Percentiles rank a stretch among this genome's conserved stretches.
phyloP scores from a whole-genome alignment of 53 echinoderm and acorn worm species.

The Luidia sarsii region DNA sequence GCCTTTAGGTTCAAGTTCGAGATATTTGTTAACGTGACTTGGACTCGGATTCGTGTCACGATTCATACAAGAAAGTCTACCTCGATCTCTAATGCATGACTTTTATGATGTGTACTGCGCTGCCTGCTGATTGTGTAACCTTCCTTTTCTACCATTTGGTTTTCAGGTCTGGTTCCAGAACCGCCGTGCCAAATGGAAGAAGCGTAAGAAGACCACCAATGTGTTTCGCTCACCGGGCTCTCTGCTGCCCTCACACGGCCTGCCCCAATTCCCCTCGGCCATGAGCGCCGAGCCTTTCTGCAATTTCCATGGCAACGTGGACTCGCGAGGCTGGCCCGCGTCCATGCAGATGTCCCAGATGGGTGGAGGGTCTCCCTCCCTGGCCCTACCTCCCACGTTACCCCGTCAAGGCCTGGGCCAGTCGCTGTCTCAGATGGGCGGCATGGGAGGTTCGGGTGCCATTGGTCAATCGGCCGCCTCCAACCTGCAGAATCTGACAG shows the following conservation, averaged over 20 bases:
- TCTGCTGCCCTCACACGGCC: constrained; percentile 92
- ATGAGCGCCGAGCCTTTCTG: constrained; percentile 94
- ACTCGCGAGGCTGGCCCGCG: constrained; percentile 86
- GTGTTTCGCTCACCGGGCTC: constrained; percentile 98
- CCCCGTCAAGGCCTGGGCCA: constrained; percentile 75
- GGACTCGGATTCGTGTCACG: no score
- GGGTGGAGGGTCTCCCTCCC: constrained; percentile 71
- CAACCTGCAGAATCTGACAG: constrained; percentile 62
- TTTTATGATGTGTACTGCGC: no score
- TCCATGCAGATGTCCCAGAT: constrained; percentile 82
- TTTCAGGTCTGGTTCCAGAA: constrained; percentile 98
- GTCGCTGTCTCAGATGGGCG: constrained; percentile 60
- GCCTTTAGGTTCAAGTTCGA: no score
- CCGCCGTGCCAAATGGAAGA: constrained; percentile 99
- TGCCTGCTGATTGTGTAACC: no score
- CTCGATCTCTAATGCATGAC: no score
- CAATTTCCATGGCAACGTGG: constrained; percentile 86
- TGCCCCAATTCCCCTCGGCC: constrained; percentile 95
- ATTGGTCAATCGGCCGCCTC: constrained; percentile 61
- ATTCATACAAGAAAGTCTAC: no score
- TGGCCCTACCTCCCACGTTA: constrained; percentile 72
- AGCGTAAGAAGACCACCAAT: constrained; percentile 99
- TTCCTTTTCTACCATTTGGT: no score
- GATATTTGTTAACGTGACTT: no score
- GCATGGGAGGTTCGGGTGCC: constrained; percentile 62